A percentile compares a stretch with the other conserved stretches of the same genome.
phyloP scores from a whole-genome alignment of 2,797 vertebrate genomes.

The Synaphobranchus kaupii region DNA sequence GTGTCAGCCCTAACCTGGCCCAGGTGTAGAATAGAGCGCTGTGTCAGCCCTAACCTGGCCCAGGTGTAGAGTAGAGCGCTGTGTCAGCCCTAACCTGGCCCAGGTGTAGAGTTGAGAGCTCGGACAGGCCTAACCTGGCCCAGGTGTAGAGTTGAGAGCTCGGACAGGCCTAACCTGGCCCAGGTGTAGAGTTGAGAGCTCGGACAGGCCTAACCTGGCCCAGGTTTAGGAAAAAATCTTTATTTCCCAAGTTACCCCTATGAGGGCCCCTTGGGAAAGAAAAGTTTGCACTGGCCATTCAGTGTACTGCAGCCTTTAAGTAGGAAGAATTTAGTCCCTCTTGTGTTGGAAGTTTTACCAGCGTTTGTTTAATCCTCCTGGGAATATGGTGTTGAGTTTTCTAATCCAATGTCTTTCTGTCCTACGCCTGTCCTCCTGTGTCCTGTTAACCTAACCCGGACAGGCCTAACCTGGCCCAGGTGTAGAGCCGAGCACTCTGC shows the following conservation, averaged over 20 bases:
- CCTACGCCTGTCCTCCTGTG: too few species aligned
- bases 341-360: too few species aligned
- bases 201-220: not conserved
- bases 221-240: too few species aligned
- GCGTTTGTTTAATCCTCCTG: too few species aligned
- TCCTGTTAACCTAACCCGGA: too few species aligned
- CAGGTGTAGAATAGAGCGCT: not conserved
- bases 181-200: not conserved
- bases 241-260: too few species aligned
- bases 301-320: too few species aligned
- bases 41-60: not conserved
- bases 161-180: not conserved
- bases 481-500: not conserved
- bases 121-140: not conserved
- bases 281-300: too few species aligned
- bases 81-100: not conserved
- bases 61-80: not conserved
- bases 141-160: not conserved
- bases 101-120: not conserved
- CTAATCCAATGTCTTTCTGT: too few species aligned
- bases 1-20: not conserved
- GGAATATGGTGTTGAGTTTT: too few species aligned
- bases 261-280: too few species aligned
- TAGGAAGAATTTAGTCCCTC: too few species aligned
- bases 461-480: not conserved